A percentile compares a stretch with the other conserved stretches of the same genome.
These are phyloP conservation scores for Malthinus flaveolus DNA, from an alignment of 2,888 invertebrate species.

Conservation along the genomic window DNA sequence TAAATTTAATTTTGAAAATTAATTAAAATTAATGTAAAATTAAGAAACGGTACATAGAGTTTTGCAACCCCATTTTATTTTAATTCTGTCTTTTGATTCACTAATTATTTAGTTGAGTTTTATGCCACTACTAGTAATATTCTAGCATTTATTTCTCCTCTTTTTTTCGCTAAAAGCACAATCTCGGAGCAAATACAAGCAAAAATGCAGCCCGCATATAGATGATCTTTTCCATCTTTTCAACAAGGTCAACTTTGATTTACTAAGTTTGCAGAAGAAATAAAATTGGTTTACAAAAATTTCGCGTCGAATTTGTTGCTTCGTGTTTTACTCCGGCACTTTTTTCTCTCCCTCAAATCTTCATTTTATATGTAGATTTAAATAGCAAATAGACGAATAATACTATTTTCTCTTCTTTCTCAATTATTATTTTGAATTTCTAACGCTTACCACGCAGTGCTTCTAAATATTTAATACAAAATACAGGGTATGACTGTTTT, in stretches of 20 bases:
- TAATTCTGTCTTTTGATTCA: constrained; percentile 24
- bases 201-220: constrained; percentile 37
- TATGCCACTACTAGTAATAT: constrained; percentile 9
- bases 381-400: background rate
- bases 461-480: too few relatives aligned
- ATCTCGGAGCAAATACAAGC: constrained; percentile 32
- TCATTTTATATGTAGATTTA: constrained; percentile 22
- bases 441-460: too few relatives aligned
- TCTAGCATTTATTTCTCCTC: constrained; percentile 19
- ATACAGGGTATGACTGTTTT: too few relatives aligned
- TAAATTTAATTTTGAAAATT: too few relatives aligned
- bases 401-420: too few relatives aligned
- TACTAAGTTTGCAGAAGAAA: constrained; percentile 32
- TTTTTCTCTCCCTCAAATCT: constrained; percentile 8
- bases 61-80: constrained; percentile 22
- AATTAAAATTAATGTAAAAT: background rate
- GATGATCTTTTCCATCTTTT: constrained; percentile 32
- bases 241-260: constrained; percentile 34
- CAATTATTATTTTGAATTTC: too few relatives aligned
- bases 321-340: constrained; percentile 19
- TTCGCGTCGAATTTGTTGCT: constrained; percentile 26
- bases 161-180: constrained; percentile 10
- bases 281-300: constrained; percentile 31
- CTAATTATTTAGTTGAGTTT: constrained; percentile 16
- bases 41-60: constrained; percentile 17